Base-by-base conservation (phyloP, 1,140 invertebrate species). In the Drosophila kohkoa region DNA sequence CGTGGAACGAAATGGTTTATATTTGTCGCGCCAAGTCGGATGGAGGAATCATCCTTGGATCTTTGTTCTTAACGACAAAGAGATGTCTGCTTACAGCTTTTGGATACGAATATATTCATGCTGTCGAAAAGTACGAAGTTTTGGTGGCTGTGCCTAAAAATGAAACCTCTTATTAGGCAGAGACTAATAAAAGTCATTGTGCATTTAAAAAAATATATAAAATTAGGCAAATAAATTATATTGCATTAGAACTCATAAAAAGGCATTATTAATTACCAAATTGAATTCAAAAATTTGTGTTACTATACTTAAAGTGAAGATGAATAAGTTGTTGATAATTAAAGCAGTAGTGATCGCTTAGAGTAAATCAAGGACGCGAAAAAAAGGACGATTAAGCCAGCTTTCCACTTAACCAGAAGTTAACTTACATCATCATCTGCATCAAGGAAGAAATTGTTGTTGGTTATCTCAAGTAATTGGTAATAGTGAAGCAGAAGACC, bases 101-200 rank as follows among this genome's bases (percentile, higher is more conserved):
- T 1, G 13, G 30, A 6, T 7, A 28, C 11, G 13, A 52, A 1
- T 38, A 38, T 5, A 55, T 55, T 16, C 15, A 38, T 32, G 4
- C 13, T 1, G 20, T 25, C 11, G 16, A 58, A 11, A 58, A 58
- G 20, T 58, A 58, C 11, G 55, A 58, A 13, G 28, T 58, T 7
- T 28, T 58, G 28, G 38, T 58, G 7, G 55, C 55, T 45, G 13
- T 25, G 0, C 55, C 38, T 0, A 58, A 45, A 55, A 55, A 38
- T 55, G 32, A 6, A 38, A 38, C 32, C 1, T 4, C 8, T 35
- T 55, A 16, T 38, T 55, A 38, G 5, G 1, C n/a, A 30, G 10
- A 10, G 25, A 52, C 3, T 11, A 41, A 25, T 25, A 25, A 25
- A 41, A 41, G 8, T 3, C 30, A 0, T 32, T 32, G 30, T 41